These are phyloP conservation scores for Rousettus leschenaultii DNA, from an alignment of 2,113 vertebrate genomes.

Conservation along the genomic window DNA sequence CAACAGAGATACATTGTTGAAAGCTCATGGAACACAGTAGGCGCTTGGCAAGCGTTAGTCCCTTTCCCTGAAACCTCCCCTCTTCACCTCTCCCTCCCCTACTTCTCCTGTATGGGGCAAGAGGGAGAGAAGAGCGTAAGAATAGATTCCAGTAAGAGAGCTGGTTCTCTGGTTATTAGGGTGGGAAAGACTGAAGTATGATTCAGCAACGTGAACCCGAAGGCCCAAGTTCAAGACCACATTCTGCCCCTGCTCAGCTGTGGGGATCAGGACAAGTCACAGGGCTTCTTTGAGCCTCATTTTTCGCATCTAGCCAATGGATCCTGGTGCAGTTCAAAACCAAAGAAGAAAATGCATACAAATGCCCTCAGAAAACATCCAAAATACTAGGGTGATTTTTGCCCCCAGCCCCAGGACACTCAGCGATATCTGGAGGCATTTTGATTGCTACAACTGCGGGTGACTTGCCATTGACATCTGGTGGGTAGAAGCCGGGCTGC, in stretches of 20 bases:
- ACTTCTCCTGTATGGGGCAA: background rate
- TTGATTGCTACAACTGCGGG: background rate
- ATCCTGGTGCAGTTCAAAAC: background rate
- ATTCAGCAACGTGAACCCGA: background rate
- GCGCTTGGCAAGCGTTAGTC: background rate
- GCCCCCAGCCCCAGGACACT: background rate
- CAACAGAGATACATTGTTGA: background rate
- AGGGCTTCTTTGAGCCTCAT: background rate
- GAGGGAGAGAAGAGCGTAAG: background rate
- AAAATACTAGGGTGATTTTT: background rate
- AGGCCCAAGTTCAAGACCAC: background rate
- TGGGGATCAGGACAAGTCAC: background rate
- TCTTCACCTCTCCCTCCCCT: background rate
- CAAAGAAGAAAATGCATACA: background rate
- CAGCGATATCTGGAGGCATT: background rate
- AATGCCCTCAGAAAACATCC: background rate
- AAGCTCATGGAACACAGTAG: background rate
- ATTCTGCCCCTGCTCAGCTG: background rate
- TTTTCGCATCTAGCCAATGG: background rate
- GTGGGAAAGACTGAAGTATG: too few species aligned
- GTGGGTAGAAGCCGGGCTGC: background rate
- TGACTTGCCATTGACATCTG: background rate
- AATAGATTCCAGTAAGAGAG: background rate
- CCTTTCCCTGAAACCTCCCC: background rate
- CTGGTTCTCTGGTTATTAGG: background rate